A percentile compares a stretch with the other conserved stretches of the same genome.
phyloP scores from a whole-genome alignment of 1,140 invertebrate species.

The Aphis gossypii region DNA sequence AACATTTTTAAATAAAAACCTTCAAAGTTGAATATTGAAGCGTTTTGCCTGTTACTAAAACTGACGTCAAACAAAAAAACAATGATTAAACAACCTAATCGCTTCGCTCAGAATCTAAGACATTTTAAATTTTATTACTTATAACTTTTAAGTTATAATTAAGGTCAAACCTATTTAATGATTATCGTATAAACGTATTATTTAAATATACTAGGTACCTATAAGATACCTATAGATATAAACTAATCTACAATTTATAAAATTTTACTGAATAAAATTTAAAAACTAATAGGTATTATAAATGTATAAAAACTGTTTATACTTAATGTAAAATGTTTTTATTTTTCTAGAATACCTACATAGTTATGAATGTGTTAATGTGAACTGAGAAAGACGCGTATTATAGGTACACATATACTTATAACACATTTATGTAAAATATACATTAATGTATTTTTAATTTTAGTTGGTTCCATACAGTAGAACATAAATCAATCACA shows the following conservation, averaged over 20 bases:
- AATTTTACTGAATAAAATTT: background rate
- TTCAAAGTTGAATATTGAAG: no score
- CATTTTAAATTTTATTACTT: no score
- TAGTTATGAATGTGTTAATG: background rate
- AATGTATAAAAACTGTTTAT: background rate
- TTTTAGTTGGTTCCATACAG: background rate
- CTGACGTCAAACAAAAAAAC: no score
- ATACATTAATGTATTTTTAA: conserved; percentile 4
- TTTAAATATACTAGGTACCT: background rate
- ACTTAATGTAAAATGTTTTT: no score
- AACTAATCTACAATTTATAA: background rate
- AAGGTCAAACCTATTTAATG: no score
- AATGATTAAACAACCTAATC: no score
- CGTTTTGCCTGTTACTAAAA: no score
- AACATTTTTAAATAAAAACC: no score
- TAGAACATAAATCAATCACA: background rate
- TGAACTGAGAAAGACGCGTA: background rate
- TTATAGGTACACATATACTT: background rate
- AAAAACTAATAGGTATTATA: background rate
- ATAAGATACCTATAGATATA: no score
- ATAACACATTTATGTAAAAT: background rate
- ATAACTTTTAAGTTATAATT: no score
- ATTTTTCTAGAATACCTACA: background rate
- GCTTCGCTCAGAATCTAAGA: no score
- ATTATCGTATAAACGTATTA: no score